These are phyloP conservation scores for Cephus sareptanus DNA, from an alignment of 2,888 invertebrate species.

Conservation along the genomic window DNA sequence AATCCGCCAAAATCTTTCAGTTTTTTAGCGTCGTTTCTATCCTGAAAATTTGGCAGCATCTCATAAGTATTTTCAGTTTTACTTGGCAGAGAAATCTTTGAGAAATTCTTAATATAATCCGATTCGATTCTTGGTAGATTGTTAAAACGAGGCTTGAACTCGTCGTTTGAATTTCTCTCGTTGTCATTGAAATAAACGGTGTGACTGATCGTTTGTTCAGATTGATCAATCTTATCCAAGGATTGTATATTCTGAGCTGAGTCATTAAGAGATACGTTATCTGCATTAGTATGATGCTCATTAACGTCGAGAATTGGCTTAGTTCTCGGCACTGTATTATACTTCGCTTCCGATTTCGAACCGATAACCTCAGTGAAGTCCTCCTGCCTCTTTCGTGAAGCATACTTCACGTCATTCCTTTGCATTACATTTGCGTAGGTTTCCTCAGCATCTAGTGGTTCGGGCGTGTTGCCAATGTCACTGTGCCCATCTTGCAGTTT, in stretches of 20 bases:
- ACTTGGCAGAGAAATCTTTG: background rate
- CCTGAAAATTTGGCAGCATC: background rate
- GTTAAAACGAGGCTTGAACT: background rate
- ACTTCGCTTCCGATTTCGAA: background rate
- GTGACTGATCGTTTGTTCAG: background rate
- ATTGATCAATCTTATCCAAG: background rate
- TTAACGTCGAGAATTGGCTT: background rate
- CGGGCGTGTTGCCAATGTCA: slow-evolving; percentile 1
- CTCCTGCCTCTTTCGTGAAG: background rate
- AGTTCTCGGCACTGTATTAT: background rate
- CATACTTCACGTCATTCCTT: background rate
- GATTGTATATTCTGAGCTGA: background rate
- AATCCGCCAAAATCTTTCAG: background rate
- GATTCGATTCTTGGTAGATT: background rate
- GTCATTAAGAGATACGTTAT: background rate
- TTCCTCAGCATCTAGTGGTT: background rate
- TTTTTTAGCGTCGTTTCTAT: background rate
- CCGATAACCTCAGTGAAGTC: background rate
- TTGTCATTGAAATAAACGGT: background rate
- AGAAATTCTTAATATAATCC: background rate
- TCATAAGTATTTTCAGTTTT: background rate
- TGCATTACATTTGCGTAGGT: slow-evolving; percentile 2
- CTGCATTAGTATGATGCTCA: background rate
- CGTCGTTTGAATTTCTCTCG: background rate
- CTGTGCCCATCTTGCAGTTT: background rate